Conservation (phyloP, 1,140 invertebrate species). For the Sinella curviseta region DNA sequence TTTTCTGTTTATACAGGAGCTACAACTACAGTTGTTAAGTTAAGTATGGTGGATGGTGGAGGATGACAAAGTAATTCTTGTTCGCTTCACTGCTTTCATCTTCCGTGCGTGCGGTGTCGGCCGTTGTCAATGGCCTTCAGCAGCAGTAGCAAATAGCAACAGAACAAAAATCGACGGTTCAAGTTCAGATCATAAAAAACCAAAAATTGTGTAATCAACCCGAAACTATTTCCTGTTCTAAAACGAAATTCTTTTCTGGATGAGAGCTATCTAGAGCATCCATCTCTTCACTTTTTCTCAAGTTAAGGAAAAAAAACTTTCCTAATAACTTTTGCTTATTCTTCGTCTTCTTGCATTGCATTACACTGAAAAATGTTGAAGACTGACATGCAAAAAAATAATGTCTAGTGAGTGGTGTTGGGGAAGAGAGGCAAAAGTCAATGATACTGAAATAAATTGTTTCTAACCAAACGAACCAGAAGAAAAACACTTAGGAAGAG, state of each 20-base stretch:
- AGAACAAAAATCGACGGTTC: neutral
- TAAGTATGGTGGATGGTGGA: no score
- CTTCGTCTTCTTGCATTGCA: neutral
- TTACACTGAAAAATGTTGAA: neutral
- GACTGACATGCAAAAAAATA: neutral
- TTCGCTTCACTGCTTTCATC: neutral
- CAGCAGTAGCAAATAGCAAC: neutral
- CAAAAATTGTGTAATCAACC: constrained; percentile 1
- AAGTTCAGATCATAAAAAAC: no score
- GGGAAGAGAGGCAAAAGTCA: neutral
- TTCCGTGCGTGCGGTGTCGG: neutral
- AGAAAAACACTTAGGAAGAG: neutral
- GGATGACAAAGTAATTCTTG: neutral
- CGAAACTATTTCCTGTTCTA: constrained; percentile 5
- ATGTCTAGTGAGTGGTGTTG: neutral
- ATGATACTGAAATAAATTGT: neutral
- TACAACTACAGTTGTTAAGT: neutral
- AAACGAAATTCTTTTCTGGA: neutral
- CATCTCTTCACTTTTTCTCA: no score
- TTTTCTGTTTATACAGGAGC: no score
- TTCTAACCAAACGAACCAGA: neutral
- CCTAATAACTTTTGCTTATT: no score
- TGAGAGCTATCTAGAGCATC: no score
- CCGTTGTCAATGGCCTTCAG: neutral
- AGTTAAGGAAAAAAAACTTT: no score